A percentile compares a stretch with the other conserved stretches of the same genome.
These are phyloP conservation scores for Muscicapa striata DNA, from an alignment of 2,797 vertebrate genomes.

Conservation along the genomic window DNA sequence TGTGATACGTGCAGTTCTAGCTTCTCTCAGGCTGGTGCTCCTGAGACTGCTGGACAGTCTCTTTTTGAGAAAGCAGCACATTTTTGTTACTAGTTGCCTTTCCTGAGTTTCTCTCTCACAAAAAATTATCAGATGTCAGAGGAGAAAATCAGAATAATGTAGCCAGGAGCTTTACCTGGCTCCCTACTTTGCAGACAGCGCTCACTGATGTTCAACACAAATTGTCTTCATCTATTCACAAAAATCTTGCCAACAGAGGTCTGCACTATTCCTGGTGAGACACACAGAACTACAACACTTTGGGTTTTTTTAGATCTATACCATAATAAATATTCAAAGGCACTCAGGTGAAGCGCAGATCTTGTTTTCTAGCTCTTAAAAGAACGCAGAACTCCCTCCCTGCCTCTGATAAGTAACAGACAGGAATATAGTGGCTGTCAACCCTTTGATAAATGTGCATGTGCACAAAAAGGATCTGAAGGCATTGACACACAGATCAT, in stretches of 20 bases:
- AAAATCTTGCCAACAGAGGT: background rate
- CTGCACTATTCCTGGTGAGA: background rate
- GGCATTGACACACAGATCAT: background rate
- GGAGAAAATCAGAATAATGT: background rate
- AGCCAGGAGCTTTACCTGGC: background rate
- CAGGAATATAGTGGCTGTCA: background rate
- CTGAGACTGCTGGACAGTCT: conserved; percentile 5
- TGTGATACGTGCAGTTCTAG: background rate
- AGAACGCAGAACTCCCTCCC: background rate
- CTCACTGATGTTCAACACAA: background rate
- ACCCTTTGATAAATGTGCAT: background rate
- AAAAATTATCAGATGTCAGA: background rate
- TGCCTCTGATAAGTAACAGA: background rate
- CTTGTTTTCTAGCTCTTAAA: conserved; percentile 8
- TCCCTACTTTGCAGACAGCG: background rate
- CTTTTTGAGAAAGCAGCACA: background rate
- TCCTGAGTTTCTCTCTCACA: background rate
- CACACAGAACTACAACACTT: background rate
- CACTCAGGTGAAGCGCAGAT: conserved; percentile 10
- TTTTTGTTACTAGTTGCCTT: background rate
- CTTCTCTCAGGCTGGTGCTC: background rate
- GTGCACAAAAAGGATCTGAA: background rate
- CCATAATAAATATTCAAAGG: conserved; percentile 25
- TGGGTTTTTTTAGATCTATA: background rate
- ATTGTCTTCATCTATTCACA: background rate